Evolutionary conservation across 2,888 invertebrate species (phyloP).

Genomic region (Micoletzkya japonica): DNA sequence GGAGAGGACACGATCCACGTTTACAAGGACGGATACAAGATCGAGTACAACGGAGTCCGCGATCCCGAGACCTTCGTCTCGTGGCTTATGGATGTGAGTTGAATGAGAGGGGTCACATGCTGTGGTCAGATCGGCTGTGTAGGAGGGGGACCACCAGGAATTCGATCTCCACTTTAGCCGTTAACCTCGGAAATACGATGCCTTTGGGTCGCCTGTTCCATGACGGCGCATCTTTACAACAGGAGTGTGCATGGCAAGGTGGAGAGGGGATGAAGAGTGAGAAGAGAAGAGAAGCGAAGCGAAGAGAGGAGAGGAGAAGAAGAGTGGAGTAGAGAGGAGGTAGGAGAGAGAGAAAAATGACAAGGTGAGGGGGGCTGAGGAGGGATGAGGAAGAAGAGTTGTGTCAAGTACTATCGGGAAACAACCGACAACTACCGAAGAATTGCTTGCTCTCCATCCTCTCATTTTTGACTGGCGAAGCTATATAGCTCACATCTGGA

Average conservation of each 20-base stretch:
- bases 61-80: slow-evolving; percentile 64
- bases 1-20: slow-evolving; percentile 63
- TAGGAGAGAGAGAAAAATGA: slow-evolving; percentile 10
- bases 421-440: too few species aligned
- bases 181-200: slow-evolving; percentile 3
- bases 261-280: slow-evolving; percentile 1
- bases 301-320: not conserved
- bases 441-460: too few species aligned
- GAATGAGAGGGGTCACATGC: not conserved
- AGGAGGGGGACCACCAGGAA: not conserved
- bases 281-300: not conserved
- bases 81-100: slow-evolving; percentile 63
- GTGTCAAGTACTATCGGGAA: too few species aligned
- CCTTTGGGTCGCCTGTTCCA: slow-evolving; percentile 2
- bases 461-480: too few species aligned
- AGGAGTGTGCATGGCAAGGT: slow-evolving; percentile 7
- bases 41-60: slow-evolving; percentile 63
- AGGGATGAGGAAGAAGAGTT: too few species aligned
- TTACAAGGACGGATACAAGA: slow-evolving; percentile 64
- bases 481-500: too few species aligned
- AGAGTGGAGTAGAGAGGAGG: not conserved
- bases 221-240: slow-evolving; percentile 18
- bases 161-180: not conserved
- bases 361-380: not conserved
- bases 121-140: not conserved